Percentiles rank a stretch among this genome's conserved stretches.
Conservation (phyloP, 2,113 vertebrate genomes). For the Ondatra zibethicus region DNA sequence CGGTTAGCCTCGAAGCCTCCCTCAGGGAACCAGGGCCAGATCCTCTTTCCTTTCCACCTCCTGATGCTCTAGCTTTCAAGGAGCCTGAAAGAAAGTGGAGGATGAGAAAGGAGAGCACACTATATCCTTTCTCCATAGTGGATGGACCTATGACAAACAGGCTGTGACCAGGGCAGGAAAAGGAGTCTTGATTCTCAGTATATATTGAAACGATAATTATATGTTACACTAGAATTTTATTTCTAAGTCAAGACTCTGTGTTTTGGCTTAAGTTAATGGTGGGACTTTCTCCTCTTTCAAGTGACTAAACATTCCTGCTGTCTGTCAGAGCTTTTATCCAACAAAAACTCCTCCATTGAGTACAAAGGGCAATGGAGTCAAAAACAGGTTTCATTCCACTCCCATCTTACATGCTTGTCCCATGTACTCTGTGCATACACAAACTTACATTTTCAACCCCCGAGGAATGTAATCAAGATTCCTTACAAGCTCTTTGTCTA, state of each 20-base stretch:
- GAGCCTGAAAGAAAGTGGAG: background rate
- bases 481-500: background rate
- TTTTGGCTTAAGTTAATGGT: constrained; percentile 31
- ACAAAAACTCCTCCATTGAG: background rate
- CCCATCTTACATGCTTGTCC: background rate
- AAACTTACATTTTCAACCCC: constrained; percentile 12
- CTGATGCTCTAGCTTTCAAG: background rate
- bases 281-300: constrained; percentile 16
- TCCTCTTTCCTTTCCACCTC: background rate
- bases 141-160: background rate
- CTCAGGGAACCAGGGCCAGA: background rate
- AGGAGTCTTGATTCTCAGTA: constrained; percentile 27
- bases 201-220: background rate
- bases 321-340: constrained; percentile 14
- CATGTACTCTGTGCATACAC: background rate
- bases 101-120: background rate
- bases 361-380: background rate
- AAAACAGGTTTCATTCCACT: constrained; percentile 19
- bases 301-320: constrained; percentile 22
- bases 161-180: background rate
- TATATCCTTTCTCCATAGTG: background rate
- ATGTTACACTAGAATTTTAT: background rate
- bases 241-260: constrained; percentile 38
- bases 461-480: constrained; percentile 40
- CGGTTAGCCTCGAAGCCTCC: background rate